Evolutionary conservation across 2,113 vertebrate species (phyloP).

Genomic region (Thermophis baileyi): DNA sequence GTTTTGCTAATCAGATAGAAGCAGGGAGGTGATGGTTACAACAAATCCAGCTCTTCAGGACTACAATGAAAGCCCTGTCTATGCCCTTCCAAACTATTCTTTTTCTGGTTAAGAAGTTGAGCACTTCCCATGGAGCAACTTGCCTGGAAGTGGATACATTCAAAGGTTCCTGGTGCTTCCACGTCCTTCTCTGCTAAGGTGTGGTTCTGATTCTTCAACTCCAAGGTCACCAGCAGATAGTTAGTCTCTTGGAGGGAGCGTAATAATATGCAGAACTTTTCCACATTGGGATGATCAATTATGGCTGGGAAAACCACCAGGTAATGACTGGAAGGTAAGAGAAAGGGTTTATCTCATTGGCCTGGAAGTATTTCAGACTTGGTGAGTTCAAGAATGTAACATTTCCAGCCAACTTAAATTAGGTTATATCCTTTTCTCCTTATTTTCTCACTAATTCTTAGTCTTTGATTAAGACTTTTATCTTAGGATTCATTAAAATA

Average conservation of each 20-base stretch:
- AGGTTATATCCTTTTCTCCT: neutral
- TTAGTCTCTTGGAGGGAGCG: conserved; percentile 17
- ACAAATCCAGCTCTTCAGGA: neutral
- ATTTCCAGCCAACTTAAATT: neutral
- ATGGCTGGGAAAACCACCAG: conserved; percentile 51
- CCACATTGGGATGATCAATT: conserved; percentile 30
- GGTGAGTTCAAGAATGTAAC: neutral
- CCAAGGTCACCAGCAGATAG: conserved; percentile 41
- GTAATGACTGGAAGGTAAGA: conserved; percentile 43
- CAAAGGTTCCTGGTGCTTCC: conserved; percentile 44
- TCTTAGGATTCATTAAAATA: neutral
- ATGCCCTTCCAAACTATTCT: neutral
- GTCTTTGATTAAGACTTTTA: neutral
- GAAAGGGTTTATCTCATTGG: neutral
- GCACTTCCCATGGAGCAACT: neutral
- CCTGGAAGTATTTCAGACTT: neutral
- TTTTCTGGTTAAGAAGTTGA: neutral
- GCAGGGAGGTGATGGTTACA: neutral
- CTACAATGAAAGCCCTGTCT: neutral
- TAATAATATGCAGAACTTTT: conserved; percentile 52
- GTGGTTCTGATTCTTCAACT: conserved; percentile 35
- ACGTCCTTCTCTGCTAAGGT: conserved; percentile 46
- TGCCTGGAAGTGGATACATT: conserved; percentile 48
- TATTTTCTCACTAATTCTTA: no score
- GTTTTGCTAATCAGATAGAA: neutral